Conservation (phyloP, 2,888 invertebrate species). For the Lycia hirtaria region DNA sequence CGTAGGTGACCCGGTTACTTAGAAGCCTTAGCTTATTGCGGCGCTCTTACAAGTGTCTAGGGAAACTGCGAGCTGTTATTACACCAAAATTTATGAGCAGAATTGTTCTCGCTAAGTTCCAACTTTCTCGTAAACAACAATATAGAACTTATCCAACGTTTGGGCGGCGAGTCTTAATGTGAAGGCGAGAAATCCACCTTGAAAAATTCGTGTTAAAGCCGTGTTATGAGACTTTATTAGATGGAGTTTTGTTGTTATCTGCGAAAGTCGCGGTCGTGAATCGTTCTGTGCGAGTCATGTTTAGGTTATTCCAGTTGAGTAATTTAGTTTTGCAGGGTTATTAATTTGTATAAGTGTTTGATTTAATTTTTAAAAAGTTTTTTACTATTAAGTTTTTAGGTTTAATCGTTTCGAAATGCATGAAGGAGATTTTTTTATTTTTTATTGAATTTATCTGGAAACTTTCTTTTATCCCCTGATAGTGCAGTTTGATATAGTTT, state of each 20-base stretch:
- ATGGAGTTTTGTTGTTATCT: constrained; percentile 51
- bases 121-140: constrained; percentile 82
- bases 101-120: constrained; percentile 76
- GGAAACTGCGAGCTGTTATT: constrained; percentile 82
- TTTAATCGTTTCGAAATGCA: too few species aligned
- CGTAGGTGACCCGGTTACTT: constrained; percentile 60
- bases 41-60: constrained; percentile 79
- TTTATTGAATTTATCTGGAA: too few species aligned
- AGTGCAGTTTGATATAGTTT: too few species aligned
- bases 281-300: background rate
- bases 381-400: too few species aligned
- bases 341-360: too few species aligned
- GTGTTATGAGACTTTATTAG: constrained; percentile 68
- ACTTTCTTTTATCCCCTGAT: too few species aligned
- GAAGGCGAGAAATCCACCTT: constrained; percentile 68
- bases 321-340: too few species aligned
- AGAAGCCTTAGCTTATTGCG: constrained; percentile 70
- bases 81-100: constrained; percentile 80
- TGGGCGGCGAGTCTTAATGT: constrained; percentile 68
- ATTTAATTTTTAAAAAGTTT: too few species aligned
- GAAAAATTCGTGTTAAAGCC: constrained; percentile 65
- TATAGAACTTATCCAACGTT: constrained; percentile 78
- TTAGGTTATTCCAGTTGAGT: background rate
- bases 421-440: too few species aligned
- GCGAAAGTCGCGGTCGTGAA: constrained; percentile 9